Conservation (phyloP, 2,888 invertebrate genomes). For the Drosophila demipolita region DNA sequence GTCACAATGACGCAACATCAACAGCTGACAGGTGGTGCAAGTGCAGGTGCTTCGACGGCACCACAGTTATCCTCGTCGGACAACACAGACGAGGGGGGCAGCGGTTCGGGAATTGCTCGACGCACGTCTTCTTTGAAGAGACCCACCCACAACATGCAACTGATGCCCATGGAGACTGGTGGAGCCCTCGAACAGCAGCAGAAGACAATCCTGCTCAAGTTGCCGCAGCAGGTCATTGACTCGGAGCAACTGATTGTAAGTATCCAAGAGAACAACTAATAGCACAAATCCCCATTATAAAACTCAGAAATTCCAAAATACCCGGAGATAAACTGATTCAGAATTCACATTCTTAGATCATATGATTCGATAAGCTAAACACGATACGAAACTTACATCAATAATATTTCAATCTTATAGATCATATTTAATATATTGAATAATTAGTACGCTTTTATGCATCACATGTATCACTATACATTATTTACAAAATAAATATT, state of each 20-base stretch:
- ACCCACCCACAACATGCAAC: slow-evolving; percentile 50
- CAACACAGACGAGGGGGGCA: slow-evolving; percentile 79
- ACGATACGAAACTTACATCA: neutral
- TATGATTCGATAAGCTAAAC: slow-evolving; percentile 1
- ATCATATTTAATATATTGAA: neutral
- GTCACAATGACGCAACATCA: slow-evolving; percentile 31
- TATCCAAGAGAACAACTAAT: slow-evolving; percentile 28
- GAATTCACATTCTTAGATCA: slow-evolving; percentile 12
- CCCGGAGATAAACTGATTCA: slow-evolving; percentile 28
- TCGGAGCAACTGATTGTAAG: slow-evolving; percentile 85
- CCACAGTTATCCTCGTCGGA: slow-evolving; percentile 82
- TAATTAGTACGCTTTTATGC: neutral
- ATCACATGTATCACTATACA: slow-evolving; percentile 1
- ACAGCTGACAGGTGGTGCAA: slow-evolving; percentile 8
- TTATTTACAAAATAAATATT: neutral
- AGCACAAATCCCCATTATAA: neutral
- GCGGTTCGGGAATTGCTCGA: slow-evolving; percentile 23
- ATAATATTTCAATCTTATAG: neutral
- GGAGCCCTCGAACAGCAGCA: slow-evolving; percentile 72
- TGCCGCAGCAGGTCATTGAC: slow-evolving; percentile 83
- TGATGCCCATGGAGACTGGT: slow-evolving; percentile 60
- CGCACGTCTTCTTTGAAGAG: slow-evolving; percentile 81
- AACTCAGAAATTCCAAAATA: slow-evolving; percentile 19
- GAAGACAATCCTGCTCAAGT: slow-evolving; percentile 84
- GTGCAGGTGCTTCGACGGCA: slow-evolving; percentile 3